Evolutionary conservation across 1,140 invertebrate species (phyloP), one percentile per base, ranked within the genome.

Genomic region (Ceratina calcarata): DNA sequence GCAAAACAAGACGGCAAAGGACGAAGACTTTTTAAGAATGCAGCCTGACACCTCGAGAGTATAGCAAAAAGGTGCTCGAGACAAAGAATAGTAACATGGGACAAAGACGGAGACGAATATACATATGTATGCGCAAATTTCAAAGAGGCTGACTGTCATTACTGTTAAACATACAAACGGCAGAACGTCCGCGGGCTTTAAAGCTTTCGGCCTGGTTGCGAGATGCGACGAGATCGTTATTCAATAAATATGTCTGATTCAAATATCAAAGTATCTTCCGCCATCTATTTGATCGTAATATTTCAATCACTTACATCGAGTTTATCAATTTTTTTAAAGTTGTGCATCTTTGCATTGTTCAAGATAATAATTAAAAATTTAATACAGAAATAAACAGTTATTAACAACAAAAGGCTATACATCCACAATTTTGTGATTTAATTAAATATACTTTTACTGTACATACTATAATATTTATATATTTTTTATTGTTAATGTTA

Each of bases 111-210:
- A 53, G 66, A 53, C 57, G 67, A 53, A 78, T 67, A 62, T 32
- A 32, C 27, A 32, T 32, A 32, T 32, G 4, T 32, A 32, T 32
- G 4, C 4, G 27, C 45, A 78, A 62, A 45, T 78, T 70, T 62
- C 75, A 78, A 78, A 69, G 74, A 55, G 27, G 55, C 58, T n/a
- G 37, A 18, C 67, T 78, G 75, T 78, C 67, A 78, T 78, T 78
- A 78, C 67, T 70, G 45, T 78, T 78, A 70, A 78, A 49, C 67
- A 45, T 13, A 45, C 57, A 78, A 78, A 71, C 67, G 49, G 27
- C 15, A n/a, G n/a, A 77, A 49, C 22, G 37, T 68, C 65, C 65
- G 12, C 55, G 37, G 27, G 57, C 65, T 77, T 77, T 77, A n/a
- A 37, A 60, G 55, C 8, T 51, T 45, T 6, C 8, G 1, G 15